Evolutionary conservation across 2,888 invertebrate species (phyloP), one percentile per base, ranked within the genome.

Genomic region (Dolichomitus sp.): DNA sequence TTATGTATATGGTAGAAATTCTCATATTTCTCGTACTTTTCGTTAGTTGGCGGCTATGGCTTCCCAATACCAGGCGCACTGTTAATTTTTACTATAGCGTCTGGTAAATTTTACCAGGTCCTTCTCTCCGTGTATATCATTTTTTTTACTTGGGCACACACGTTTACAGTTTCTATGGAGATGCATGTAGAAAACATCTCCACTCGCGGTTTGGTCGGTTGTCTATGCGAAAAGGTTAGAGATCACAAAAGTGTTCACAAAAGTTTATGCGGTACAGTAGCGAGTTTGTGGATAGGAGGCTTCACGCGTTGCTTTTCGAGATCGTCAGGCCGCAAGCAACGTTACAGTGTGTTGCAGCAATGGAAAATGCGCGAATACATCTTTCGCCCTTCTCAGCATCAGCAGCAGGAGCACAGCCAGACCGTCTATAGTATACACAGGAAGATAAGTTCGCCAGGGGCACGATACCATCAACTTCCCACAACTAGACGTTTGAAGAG

Each of bases 401-500:
- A 14, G 52, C 19, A 27, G 17, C 17, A 14, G 57, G 27, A 9
- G n/a, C 17, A n/a, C 17, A 33, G 33, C 30, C 17, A 12, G 68
- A 17, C 14, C 52, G 68, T 69, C 52, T 54, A 40, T 61, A 50
- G 42, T 12, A 59, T 40, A 48, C 68, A 23, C 27, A 61, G 27
- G 40, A 63, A 40, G 63, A 57, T 63, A 14, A 45, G 50, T 63
- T 63, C 54, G 74, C 68, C 52, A 45, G 33, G 45, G 61, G 74
- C 68, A 27, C 69, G 61, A 80, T 68, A 69, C 69, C 40, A 23
- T 23, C 52, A 11, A 23, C 27, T 12, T 65, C 45, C 37, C 19
- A 17, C 57, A 63, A 65, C 65, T 40, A 66, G 76, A 81, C 75
- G 81, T 77, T 77, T 72, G 70, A 61, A 66, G 75, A 70, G 75